Base-by-base conservation (phyloP, 2,113 vertebrate species). In the Micronycteris hirsuta region DNA sequence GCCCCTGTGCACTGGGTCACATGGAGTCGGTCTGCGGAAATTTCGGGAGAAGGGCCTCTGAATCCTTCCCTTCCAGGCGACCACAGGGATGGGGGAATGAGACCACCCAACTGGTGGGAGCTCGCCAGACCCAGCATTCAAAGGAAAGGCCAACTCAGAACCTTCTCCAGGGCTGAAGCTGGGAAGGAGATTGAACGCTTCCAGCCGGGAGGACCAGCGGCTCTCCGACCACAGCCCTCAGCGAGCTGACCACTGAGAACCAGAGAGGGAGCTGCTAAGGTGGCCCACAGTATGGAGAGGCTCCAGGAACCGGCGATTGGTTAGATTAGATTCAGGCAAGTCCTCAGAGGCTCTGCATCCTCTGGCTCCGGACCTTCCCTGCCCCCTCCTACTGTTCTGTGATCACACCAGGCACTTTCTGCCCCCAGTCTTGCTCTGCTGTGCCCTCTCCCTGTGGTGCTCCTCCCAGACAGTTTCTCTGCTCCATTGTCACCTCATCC, bases 71-170 rank as follows among this genome's bases (percentile, higher is more conserved):
- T 49, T 26, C 61, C 36, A 13, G 82, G 33, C 10, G 2, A 47
- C 78, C 95, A 54, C 58, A 68, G 61, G 73, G 87, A 14, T 26
- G 12, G 33, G 15, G 17, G 24, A 36, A 52, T 7, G 82, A 82
- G 96, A 49, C 95, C 82, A 24, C 91, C 94, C 86, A 68, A 71
- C 5, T 14, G 49, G 73, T 65, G 56, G 85, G 63, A 84, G 76
- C 56, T 90, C 22, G 33, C 83, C 71, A 84, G 95, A 38, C 52
- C 81, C 2, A 0, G 10, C 22, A 0, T 10, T 8, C 8, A 31
- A 71, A 77, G 17, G 58, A 16, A 67, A 65, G 45, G 43, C 74
- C 12, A 0, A 7, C 68, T 41, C 56, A 31, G 45, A 86, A 10
- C 22, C 68, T 76, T 38, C 83, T 94, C 54, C 2, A 2, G 1